A percentile compares a stretch with the other conserved stretches of the same genome.
Evolutionary conservation across 1,140 invertebrate genomes (phyloP).

Genomic region (Dendrolimus kikuchii): DNA sequence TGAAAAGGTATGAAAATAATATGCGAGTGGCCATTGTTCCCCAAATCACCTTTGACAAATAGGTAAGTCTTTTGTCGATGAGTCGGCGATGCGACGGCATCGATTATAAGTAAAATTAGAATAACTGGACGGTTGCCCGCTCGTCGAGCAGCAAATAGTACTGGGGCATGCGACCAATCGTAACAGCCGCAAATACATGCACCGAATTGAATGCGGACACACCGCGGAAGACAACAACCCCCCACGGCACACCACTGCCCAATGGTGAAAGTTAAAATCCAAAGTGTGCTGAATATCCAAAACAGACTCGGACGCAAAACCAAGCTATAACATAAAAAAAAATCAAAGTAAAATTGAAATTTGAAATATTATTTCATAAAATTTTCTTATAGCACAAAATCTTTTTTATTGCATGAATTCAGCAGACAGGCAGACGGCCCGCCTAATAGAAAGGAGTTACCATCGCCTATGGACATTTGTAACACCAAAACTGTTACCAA

Average conservation of each 20-base stretch:
- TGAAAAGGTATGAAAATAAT: too few relatives aligned
- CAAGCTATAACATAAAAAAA: neutral
- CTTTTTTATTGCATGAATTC: too few relatives aligned
- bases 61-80: conserved; percentile 55
- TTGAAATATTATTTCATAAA: too few relatives aligned
- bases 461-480: too few relatives aligned
- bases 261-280: neutral
- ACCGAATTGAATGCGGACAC: conserved; percentile 50
- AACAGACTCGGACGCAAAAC: neutral
- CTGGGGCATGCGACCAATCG: conserved; percentile 68
- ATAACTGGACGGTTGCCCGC: conserved; percentile 69
- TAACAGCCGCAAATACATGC: conserved; percentile 60
- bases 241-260: conserved; percentile 4
- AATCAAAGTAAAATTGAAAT: too few relatives aligned
- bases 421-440: too few relatives aligned
- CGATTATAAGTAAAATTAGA: conserved; percentile 71
- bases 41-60: conserved; percentile 24
- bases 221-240: conserved; percentile 31
- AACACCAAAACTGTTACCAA: too few relatives aligned
- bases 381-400: too few relatives aligned
- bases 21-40: too few relatives aligned
- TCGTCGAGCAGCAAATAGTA: conserved; percentile 63
- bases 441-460: too few relatives aligned
- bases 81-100: conserved; percentile 58
- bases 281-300: neutral